Evolutionary conservation across 1,140 invertebrate genomes (phyloP).

Genomic region (Microplitis mediator): DNA sequence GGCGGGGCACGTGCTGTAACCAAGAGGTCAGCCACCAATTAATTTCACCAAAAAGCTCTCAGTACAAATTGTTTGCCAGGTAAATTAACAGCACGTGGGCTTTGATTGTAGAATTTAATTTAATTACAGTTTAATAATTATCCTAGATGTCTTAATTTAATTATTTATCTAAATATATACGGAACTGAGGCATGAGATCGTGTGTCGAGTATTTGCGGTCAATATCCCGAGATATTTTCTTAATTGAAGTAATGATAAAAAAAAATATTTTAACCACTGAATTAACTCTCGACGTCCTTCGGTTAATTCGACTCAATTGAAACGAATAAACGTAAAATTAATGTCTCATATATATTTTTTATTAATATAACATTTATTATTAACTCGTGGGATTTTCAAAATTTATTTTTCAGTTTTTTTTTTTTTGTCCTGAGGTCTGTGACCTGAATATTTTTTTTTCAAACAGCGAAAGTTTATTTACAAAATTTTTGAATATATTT

Average conservation of each 20-base stretch:
- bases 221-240: too few relatives aligned
- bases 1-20: slow-evolving; percentile 35
- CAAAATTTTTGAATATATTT: too few relatives aligned
- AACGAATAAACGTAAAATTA: neutral
- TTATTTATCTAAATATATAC: too few relatives aligned
- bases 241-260: neutral
- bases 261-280: neutral
- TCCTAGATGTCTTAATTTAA: too few relatives aligned
- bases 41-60: neutral
- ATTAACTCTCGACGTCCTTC: slow-evolving; percentile 7
- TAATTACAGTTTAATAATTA: neutral
- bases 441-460: too few relatives aligned
- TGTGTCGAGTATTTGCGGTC: too few relatives aligned
- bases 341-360: neutral
- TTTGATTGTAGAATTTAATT: neutral
- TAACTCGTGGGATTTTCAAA: too few relatives aligned
- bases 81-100: neutral
- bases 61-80: neutral
- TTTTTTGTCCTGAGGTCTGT: too few relatives aligned
- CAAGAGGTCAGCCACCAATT: slow-evolving; percentile 42
- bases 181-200: too few relatives aligned
- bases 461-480: too few relatives aligned
- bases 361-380: too few relatives aligned
- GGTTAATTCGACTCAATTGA: slow-evolving; percentile 15
- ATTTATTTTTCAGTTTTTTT: too few relatives aligned